Evolutionary conservation across 2,113 vertebrate genomes (phyloP), one percentile per base, ranked within the genome.

Genomic region (Nematolebias whitei): DNA sequence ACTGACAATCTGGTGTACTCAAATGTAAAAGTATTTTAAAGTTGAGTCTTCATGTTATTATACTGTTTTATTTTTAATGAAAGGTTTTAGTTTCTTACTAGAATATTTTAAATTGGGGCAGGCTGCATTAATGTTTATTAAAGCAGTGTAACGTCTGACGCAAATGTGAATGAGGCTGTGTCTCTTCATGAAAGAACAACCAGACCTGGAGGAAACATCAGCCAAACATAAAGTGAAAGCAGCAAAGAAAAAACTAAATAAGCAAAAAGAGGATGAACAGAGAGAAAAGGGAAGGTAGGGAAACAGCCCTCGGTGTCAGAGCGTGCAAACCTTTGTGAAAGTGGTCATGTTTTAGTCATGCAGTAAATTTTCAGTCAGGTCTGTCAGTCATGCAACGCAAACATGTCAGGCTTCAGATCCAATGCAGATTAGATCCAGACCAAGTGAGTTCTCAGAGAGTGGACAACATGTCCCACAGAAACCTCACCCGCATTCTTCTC

Each of bases 361-460:
- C 86, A 71, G 55, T 59, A 38, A n/a, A 41, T 2, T n/a, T 53
- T 43, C 18, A 12, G 70, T 85, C 80, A 43, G 26, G 73, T 84
- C 79, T 24, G 71, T 84, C 74, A 75, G 81, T 83, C 87, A 88
- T 88, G 85, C 88, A 83, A 45, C 8, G 67, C 38, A 12, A 60
- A 80, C 48, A 49, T 1, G 58, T 80, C 61, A 5, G 39, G 48
- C 50, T 63, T 68, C 39, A 74, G 52, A 74, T 77, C 71, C 49
- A 47, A 26, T 63, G 61, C 75, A 71, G 53, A 52, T 43, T 12
- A 35, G 47, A 63, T 19, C 52, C 47, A 52, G 26, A 39, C 48
- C 5, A 8, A 58, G 53, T 51, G 49, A 23, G 53, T 48, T 69
- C 50, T 63, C 48, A 63, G 26, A 56, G 32, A 45, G 45, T 1